Conservation (phyloP, 2,888 invertebrate species). For the Nymphalis urticae region DNA sequence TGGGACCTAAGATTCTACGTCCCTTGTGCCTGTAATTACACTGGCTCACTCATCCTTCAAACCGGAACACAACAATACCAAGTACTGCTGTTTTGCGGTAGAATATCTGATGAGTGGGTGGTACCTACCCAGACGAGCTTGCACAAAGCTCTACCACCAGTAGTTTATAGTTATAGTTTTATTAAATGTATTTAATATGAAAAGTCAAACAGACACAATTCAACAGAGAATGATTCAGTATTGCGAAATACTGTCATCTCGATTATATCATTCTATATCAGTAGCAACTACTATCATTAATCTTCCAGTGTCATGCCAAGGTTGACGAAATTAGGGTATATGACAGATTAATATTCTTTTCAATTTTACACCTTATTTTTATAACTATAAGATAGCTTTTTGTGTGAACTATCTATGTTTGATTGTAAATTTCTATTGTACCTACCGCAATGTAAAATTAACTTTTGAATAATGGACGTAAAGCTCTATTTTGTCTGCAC, state of each 20-base stretch:
- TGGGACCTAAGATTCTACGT: too few relatives aligned
- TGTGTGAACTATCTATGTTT: conserved; percentile 7
- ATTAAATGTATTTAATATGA: too few relatives aligned
- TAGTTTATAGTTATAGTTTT: too few relatives aligned
- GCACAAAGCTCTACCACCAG: too few relatives aligned
- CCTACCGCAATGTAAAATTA: conserved; percentile 1
- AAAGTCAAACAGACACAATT: not conserved
- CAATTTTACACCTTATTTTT: conserved; percentile 6
- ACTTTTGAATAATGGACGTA: conserved; percentile 7
- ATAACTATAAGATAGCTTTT: conserved; percentile 7
- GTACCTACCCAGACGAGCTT: too few relatives aligned
- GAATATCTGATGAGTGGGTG: too few relatives aligned
- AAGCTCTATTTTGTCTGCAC: conserved; percentile 15
- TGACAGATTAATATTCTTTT: not conserved
- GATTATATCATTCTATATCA: conserved; percentile 10
- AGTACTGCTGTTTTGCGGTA: too few relatives aligned
- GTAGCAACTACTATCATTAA: conserved; percentile 26
- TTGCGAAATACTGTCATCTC: conserved; percentile 10
- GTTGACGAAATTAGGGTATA: conserved; percentile 26
- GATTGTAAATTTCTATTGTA: conserved; percentile 9
- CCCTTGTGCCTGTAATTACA: too few relatives aligned
- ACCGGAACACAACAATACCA: too few relatives aligned
- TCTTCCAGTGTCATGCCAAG: conserved; percentile 31
- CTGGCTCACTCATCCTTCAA: too few relatives aligned
- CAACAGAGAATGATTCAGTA: conserved; percentile 1